phyloP scores from a whole-genome alignment of 2,888 invertebrate genomes.

The Tetramorium bicarinatum region DNA sequence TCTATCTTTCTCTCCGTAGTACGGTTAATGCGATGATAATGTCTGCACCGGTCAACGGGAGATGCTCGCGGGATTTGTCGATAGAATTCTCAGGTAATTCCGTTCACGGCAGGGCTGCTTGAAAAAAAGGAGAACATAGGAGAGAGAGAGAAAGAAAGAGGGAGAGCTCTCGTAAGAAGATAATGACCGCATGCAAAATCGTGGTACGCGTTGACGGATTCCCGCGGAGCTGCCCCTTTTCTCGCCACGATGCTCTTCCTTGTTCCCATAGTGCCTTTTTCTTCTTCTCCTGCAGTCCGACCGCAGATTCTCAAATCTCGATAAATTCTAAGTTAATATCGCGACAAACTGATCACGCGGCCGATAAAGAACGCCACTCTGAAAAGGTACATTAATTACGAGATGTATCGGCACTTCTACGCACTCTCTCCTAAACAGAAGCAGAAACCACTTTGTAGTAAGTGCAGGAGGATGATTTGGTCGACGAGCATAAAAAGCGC shows the following conservation, averaged over 20 bases:
- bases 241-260: constrained; percentile 57
- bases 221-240: constrained; percentile 60
- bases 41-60: constrained; percentile 51
- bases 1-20: constrained; percentile 60
- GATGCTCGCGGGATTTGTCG: constrained; percentile 67
- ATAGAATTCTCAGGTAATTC: constrained; percentile 68
- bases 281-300: neutral
- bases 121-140: neutral
- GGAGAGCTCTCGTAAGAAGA: constrained; percentile 54
- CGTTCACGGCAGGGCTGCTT: constrained; percentile 31
- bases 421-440: constrained; percentile 5
- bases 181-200: constrained; percentile 72
- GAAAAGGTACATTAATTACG: constrained; percentile 13
- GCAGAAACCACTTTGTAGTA: neutral
- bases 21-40: constrained; percentile 75
- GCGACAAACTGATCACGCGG: constrained; percentile 14
- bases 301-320: neutral
- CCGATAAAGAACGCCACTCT: constrained; percentile 13
- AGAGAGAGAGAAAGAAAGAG: neutral
- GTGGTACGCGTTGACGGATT: constrained; percentile 59
- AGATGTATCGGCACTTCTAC: neutral
- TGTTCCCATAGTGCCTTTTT: constrained; percentile 49
- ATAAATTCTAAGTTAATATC: constrained; percentile 7
- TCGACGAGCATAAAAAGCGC: neutral
- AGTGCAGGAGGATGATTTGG: neutral